Evolutionary conservation across 1,140 invertebrate species (phyloP), one percentile per base, ranked within the genome.

Genomic region (Arion vulgaris): DNA sequence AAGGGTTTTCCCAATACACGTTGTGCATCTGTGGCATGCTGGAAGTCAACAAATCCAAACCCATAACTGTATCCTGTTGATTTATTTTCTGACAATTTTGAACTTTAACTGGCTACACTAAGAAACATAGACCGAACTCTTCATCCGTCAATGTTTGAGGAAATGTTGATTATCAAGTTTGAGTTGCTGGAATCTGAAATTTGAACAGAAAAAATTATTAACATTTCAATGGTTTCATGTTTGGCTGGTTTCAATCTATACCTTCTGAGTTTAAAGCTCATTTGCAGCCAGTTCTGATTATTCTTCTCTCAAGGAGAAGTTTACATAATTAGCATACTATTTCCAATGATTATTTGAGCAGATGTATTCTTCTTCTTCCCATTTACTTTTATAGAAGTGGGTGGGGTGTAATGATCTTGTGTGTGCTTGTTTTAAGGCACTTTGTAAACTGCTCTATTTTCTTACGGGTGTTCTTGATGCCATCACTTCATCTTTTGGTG

Each of bases 21-120:
- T 57, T 94, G 92, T 34, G 97, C 97, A 93, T 98, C 96, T 90
- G 96, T 95, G 83, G 96, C 95, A 85, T 95, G 95, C 39, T 95
- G 94, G 92, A 96, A 99, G 91, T 98, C 98, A 32, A 98, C 97
- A 93, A 99, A 99, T 32, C 97, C 97, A 93, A 98, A 99, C 26
- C 97, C 97, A 92, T 97, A 98, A 92, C 96, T 98, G 92, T 98
- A 98, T 36, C 96, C 96, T 92, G 97, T 97, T 94, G 84, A 69
- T 49, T 88, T 89, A 81, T 93, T n/a, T 91, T 90, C 96, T 95
- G 95, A 98, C 97, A 86, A 99, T 96, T 87, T 95, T 89, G 96
- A 96, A 82, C 95, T 96, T 89, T 96, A 62, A 98, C 82, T n/a
- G 87, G 89, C 0, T 91, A 97, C 95, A 34, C 95, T 95, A 77